These are phyloP conservation scores for Pomatostomus ruficeps DNA, from an alignment of 2,113 vertebrate genomes.

Conservation along the genomic window DNA sequence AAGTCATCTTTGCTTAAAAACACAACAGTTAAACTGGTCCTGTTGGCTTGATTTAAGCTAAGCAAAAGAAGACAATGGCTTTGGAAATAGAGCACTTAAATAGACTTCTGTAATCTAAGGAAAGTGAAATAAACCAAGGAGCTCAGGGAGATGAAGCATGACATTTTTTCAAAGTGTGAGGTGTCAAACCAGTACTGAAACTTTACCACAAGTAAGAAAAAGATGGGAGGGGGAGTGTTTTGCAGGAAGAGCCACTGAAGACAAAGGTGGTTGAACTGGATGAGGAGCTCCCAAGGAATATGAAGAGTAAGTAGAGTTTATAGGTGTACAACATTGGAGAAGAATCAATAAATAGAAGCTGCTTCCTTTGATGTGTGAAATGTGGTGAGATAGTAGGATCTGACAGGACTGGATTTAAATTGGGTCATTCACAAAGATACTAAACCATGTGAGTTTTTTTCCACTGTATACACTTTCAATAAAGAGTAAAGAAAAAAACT, in stretches of 20 bases:
- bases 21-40: background rate
- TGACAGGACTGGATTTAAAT: background rate
- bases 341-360: background rate
- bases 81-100: background rate
- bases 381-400: background rate
- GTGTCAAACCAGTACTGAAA: background rate
- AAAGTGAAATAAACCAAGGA: background rate
- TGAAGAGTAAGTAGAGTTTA: background rate
- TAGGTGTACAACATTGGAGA: background rate
- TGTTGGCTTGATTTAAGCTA: background rate
- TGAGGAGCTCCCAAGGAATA: background rate
- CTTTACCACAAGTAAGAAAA: background rate
- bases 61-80: background rate
- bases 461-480: background rate
- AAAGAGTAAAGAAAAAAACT: background rate
- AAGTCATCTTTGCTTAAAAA: background rate
- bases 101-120: background rate
- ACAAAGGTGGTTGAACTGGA: background rate
- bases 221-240: background rate
- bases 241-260: background rate
- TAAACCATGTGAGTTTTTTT: background rate
- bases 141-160: background rate
- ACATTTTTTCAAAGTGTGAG: background rate
- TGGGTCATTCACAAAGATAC: background rate
- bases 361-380: background rate